phyloP scores from a whole-genome alignment of 1,140 invertebrate species.

The Copidosoma floridanum region DNA sequence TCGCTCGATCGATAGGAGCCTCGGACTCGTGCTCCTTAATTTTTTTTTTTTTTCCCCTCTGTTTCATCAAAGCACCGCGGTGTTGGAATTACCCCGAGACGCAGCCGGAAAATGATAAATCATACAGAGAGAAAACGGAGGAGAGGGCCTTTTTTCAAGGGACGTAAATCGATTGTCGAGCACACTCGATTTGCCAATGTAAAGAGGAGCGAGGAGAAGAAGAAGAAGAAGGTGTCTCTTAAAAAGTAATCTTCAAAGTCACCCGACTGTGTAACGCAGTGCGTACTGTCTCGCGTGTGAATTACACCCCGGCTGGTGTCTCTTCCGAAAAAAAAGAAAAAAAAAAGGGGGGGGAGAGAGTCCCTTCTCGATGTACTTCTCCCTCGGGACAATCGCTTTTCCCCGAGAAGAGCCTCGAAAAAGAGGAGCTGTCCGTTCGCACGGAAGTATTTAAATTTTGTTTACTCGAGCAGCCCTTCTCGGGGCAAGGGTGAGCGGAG shows the following conservation, averaged over 20 bases:
- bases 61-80: no score
- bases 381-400: slow-evolving; percentile 36
- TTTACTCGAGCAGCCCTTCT: slow-evolving; percentile 29
- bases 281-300: slow-evolving; percentile 31
- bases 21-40: no score
- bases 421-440: slow-evolving; percentile 10
- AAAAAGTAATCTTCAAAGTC: slow-evolving; percentile 35
- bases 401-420: neutral
- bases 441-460: slow-evolving; percentile 38
- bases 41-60: no score
- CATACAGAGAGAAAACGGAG: no score
- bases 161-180: no score
- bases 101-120: no score
- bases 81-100: no score
- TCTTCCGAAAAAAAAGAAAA: no score
- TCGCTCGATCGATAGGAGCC: neutral
- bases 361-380: slow-evolving; percentile 29
- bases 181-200: no score
- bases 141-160: no score
- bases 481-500: neutral
- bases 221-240: neutral
- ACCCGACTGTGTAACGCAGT: slow-evolving; percentile 27
- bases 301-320: slow-evolving; percentile 30
- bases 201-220: neutral
- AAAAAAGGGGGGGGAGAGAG: no score